A percentile compares a stretch with the other conserved stretches of the same genome.
Evolutionary conservation across 2,113 vertebrate species (phyloP).

Genomic region (Phodopus roborovskii): DNA sequence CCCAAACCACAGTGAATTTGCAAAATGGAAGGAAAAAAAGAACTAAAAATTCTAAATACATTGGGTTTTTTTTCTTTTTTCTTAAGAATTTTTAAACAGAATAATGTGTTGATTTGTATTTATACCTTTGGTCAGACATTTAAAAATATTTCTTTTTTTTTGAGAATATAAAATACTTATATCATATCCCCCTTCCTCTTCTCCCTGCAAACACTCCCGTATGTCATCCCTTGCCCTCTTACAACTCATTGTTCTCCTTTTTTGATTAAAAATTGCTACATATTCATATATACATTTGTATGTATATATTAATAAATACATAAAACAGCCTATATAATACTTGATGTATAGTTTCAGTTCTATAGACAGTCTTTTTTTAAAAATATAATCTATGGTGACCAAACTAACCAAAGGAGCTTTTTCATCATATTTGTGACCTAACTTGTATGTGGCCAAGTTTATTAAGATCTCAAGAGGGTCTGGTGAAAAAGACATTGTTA

Average conservation of each 20-base stretch:
- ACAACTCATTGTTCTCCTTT: not conserved
- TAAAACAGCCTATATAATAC: not conserved
- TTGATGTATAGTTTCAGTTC: not conserved
- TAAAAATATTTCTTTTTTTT: not conserved
- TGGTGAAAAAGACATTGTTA: constrained; percentile 48
- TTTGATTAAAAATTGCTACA: not conserved
- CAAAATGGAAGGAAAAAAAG: not conserved
- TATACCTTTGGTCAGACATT: not conserved
- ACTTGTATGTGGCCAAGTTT: constrained; percentile 81
- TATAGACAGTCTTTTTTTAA: constrained; percentile 83
- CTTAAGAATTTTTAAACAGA: not conserved
- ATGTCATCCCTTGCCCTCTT: not conserved
- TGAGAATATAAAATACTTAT: not conserved
- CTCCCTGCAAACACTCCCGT: not conserved
- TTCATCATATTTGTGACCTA: constrained; percentile 82
- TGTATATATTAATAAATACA: not conserved
- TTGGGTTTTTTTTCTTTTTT: not conserved
- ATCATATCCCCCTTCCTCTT: not conserved
- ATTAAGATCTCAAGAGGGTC: not conserved
- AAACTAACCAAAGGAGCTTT: constrained; percentile 85
- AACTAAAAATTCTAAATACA: constrained; percentile 83
- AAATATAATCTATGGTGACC: constrained; percentile 87
- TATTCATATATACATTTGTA: not conserved
- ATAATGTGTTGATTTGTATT: not conserved
- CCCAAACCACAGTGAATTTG: constrained; percentile 53